Evolutionary conservation across 2,797 vertebrate species (phyloP), one percentile per base, ranked within the genome.

Genomic region (Chelon labrosus): DNA sequence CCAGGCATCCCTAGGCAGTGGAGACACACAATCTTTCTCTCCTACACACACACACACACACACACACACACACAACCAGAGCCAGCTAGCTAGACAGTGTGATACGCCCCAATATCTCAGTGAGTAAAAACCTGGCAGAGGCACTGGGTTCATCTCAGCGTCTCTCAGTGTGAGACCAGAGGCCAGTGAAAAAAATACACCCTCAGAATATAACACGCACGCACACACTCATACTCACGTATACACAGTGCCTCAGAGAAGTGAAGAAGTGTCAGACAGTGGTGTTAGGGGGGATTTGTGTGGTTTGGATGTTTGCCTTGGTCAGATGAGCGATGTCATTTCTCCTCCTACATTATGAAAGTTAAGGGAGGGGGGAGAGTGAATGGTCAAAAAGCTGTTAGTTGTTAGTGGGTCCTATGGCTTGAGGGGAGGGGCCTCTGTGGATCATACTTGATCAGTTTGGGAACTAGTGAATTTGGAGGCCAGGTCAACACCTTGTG

Each of bases 71-170:
- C 39, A 55, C 69, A 84, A 57, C 56, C 70, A 72, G 44, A 76
- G 85, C 78, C 84, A 89, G 79, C 81, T 87, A 85, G 77, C 83
- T 60, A 59, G 51, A 82, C 75, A 87, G 90, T 89, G 89, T 76
- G 86, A 92, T 90, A 87, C 72, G 77, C 86, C 87, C 88, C 79
- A 84, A 71, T 86, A 91, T 89, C 89, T 89, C 83, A 72, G 79
- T 80, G 86, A 85, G 88, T 79, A 85, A 72, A 88, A 86, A 91
- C 70, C 88, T 90, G 86, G 90, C 92, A 89, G 65, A 85, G 63
- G 77, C 77, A 51, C 41, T 51, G 67, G 73, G 88, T 89, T 92
- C 88, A 89, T 88, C 89, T 87, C 79, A 80, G 79, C 83, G 70
- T 85, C 63, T 85, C 86, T 85, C 85, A 81, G 85, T 88, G 82